These are phyloP conservation scores for Drosophila paracracens DNA, from an alignment of 2,888 invertebrate species.

Conservation along the genomic window DNA sequence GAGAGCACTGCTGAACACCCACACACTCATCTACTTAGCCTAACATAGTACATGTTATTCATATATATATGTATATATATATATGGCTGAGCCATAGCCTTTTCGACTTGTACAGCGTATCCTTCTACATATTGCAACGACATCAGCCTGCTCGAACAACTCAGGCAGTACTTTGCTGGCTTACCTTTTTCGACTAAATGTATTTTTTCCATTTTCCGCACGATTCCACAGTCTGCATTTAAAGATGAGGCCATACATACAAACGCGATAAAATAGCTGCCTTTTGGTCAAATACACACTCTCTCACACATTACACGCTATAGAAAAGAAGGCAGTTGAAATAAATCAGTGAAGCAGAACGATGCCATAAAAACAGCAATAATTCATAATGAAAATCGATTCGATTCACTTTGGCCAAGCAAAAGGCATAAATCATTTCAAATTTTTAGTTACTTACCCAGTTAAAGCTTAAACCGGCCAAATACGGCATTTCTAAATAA, in stretches of 20 bases:
- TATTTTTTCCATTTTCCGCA: conserved; percentile 74
- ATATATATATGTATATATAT: conserved; percentile 8
- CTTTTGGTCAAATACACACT: conserved; percentile 37
- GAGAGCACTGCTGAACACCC: conserved; percentile 24
- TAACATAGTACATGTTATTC: not conserved
- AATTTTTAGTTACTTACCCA: conserved; percentile 53
- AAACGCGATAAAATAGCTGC: conserved; percentile 47
- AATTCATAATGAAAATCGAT: conserved; percentile 75
- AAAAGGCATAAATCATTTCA: conserved; percentile 63
- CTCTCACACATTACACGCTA: conserved; percentile 14
- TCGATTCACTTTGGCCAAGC: conserved; percentile 67
- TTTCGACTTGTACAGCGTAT: conserved; percentile 3
- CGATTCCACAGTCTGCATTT: conserved; percentile 71
- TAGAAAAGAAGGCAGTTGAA: conserved; percentile 34
- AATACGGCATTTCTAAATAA: conserved; percentile 36
- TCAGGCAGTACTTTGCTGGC: conserved; percentile 20
- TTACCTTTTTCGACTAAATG: conserved; percentile 60
- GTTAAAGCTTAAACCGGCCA: conserved; percentile 39
- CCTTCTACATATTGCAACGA: conserved; percentile 39
- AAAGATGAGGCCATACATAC: conserved; percentile 56
- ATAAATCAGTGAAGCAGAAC: conserved; percentile 71
- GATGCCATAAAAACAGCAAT: conserved; percentile 72
- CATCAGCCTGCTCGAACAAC: conserved; percentile 13
- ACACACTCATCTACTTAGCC: conserved; percentile 6
- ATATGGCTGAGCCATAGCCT: not conserved